Evolutionary conservation across 2,113 vertebrate species (phyloP).

Genomic region (Catharus minimus): DNA sequence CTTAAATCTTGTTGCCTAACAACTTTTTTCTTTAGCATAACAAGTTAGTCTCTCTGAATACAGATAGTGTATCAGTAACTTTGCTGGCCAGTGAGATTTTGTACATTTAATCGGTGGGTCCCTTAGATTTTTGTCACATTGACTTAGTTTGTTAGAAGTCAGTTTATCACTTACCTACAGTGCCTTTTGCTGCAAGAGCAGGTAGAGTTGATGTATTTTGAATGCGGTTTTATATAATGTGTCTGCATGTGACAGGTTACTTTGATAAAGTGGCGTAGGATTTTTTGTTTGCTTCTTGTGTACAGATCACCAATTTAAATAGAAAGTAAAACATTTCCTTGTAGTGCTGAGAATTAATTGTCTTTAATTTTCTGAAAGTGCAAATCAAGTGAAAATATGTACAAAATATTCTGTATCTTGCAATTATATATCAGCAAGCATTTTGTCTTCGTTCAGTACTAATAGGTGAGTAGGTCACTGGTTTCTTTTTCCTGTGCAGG

Average conservation of each 20-base stretch:
- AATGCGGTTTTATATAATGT: neutral
- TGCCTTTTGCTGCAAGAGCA: neutral
- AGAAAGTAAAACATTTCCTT: neutral
- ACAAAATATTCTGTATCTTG: neutral
- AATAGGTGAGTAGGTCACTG: neutral
- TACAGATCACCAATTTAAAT: neutral
- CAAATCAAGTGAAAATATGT: neutral
- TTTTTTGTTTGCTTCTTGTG: neutral
- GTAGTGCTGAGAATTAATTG: neutral
- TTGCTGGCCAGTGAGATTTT: neutral
- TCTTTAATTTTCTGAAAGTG: neutral
- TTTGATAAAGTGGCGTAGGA: neutral
- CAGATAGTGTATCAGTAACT: neutral
- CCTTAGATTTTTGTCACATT: neutral
- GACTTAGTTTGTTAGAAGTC: neutral
- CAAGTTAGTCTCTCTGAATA: neutral
- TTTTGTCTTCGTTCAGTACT: neutral
- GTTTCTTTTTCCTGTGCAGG: neutral
- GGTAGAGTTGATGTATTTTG: neutral
- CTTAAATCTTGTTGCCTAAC: neutral
- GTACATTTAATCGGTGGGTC: rapidly evolving
- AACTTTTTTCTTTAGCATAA: neutral
- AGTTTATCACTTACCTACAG: neutral
- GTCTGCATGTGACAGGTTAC: neutral
- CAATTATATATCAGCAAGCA: neutral